A percentile compares a stretch with the other conserved stretches of the same genome.
Evolutionary conservation across 2,797 vertebrate genomes (phyloP).

Genomic region (Notolabrus celidotus): DNA sequence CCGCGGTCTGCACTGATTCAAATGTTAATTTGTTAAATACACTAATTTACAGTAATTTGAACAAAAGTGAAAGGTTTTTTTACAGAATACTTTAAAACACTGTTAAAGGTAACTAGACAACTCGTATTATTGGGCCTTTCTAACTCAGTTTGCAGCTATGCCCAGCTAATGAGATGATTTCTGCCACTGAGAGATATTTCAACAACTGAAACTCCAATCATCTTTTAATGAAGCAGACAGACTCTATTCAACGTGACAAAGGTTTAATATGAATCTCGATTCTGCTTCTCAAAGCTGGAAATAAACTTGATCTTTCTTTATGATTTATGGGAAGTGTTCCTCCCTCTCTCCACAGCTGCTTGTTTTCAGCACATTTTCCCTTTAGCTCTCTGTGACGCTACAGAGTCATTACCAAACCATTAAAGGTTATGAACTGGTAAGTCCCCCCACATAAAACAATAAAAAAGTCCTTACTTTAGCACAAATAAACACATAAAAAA

Average conservation of each 20-base stretch:
- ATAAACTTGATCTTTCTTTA: conserved; percentile 38
- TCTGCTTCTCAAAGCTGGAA: conserved; percentile 25
- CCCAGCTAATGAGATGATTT: neutral
- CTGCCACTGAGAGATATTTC: conserved; percentile 4
- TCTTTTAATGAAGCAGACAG: conserved; percentile 14
- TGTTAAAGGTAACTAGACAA: too few species aligned
- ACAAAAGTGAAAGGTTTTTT: too few species aligned
- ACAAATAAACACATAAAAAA: conserved; percentile 29
- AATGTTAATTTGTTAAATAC: too few species aligned
- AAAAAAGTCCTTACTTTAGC: conserved; percentile 8
- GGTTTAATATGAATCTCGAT: conserved; percentile 37
- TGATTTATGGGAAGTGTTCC: conserved; percentile 42
- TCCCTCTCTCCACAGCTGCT: conserved; percentile 34
- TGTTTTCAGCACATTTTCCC: conserved; percentile 51
- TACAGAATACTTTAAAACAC: too few species aligned
- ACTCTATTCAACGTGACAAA: conserved; percentile 47
- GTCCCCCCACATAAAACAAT: neutral
- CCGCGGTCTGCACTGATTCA: too few species aligned
- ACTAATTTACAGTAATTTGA: too few species aligned
- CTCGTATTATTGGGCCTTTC: too few species aligned
- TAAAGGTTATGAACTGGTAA: conserved; percentile 50
- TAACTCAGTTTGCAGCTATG: neutral
- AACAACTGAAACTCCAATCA: neutral
- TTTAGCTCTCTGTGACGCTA: conserved; percentile 46
- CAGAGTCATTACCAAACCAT: conserved; percentile 55